These are phyloP conservation scores for Cataglyphis albicans DNA, from an alignment of 2,888 invertebrate genomes.

Conservation along the genomic window DNA sequence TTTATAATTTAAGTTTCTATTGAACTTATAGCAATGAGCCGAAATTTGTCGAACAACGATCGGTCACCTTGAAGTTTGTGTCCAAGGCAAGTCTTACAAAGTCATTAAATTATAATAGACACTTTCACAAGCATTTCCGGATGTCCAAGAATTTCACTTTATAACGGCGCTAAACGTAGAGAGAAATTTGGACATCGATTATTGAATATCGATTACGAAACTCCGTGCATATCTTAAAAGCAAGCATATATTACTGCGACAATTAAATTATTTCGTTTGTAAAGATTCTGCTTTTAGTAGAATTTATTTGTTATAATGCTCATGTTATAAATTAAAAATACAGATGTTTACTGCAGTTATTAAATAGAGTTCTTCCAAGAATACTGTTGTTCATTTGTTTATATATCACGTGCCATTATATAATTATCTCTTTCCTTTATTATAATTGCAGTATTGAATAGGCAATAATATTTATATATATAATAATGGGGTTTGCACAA, in stretches of 20 bases:
- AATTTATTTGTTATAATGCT: neutral
- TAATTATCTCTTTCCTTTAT: conserved; percentile 24
- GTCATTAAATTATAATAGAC: conserved; percentile 51
- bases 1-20: conserved; percentile 54
- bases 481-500: conserved; percentile 20
- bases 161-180: conserved; percentile 5
- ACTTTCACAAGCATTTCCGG: conserved; percentile 34
- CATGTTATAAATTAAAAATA: neutral
- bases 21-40: conserved; percentile 37
- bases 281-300: conserved; percentile 2
- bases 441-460: conserved; percentile 14
- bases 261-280: conserved; percentile 14
- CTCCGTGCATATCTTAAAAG: neutral
- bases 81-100: conserved; percentile 41
- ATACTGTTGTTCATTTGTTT: neutral
- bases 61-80: conserved; percentile 51
- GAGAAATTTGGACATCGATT: conserved; percentile 40
- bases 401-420: neutral
- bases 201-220: conserved; percentile 37
- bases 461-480: conserved; percentile 16
- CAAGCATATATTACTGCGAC: neutral
- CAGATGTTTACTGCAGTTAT: neutral
- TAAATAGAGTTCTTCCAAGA: conserved; percentile 3
- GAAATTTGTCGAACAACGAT: conserved; percentile 56
- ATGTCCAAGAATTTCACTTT: conserved; percentile 38